Evolutionary conservation across 1,140 invertebrate species (phyloP).

Genomic region (Holotrichia oblita): DNA sequence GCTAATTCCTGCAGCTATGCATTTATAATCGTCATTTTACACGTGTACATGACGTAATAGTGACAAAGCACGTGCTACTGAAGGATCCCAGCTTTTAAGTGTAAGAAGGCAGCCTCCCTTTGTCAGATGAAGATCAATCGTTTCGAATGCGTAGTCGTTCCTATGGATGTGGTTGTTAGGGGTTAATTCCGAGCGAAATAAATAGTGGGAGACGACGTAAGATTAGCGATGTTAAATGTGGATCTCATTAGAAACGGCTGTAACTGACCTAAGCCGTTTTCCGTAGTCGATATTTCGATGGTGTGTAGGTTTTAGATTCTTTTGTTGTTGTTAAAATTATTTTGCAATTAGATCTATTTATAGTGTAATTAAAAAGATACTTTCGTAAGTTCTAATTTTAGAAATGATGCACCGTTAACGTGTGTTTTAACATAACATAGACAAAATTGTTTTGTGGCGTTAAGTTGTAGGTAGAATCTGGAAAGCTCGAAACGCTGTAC

Average conservation of each 20-base stretch:
- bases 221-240: slow-evolving; percentile 36
- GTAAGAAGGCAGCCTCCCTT: not conserved
- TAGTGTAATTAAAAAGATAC: no score
- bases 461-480: no score
- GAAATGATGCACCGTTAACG: no score
- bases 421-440: no score
- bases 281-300: not conserved
- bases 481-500: no score
- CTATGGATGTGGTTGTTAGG: not conserved
- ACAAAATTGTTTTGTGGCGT: no score
- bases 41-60: slow-evolving; percentile 30
- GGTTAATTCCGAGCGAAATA: not conserved
- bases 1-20: not conserved
- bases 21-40: slow-evolving; percentile 29
- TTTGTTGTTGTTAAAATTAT: no score
- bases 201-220: not conserved
- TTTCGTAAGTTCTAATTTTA: no score
- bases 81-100: slow-evolving; percentile 22
- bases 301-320: not conserved
- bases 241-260: slow-evolving; percentile 38
- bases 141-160: not conserved
- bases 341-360: no score
- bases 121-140: slow-evolving; percentile 8
- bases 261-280: slow-evolving; percentile 27
- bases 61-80: slow-evolving; percentile 39